A percentile compares a stretch with the other conserved stretches of the same genome.
phyloP scores from a whole-genome alignment of 2,113 vertebrate genomes.

The Tachysurus vachellii region DNA sequence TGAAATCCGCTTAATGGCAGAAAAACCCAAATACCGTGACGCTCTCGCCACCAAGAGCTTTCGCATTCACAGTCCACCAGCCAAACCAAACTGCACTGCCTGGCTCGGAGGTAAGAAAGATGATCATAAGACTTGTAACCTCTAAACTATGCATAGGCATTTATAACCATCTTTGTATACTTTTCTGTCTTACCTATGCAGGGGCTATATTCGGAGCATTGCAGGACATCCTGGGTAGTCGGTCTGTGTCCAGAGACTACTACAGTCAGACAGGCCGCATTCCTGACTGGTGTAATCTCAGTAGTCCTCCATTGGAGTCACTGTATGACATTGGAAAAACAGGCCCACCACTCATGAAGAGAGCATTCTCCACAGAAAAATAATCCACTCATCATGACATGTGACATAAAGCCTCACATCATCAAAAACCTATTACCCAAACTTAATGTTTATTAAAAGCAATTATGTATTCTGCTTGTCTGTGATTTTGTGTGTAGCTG shows the following conservation, averaged over 20 bases:
- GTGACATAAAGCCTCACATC: background rate
- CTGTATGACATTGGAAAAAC: constrained; percentile 90
- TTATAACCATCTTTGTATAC: background rate
- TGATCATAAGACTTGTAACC: background rate
- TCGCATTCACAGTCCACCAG: constrained; percentile 88
- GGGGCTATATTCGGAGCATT: constrained; percentile 95
- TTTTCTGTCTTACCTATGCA: constrained; percentile 52
- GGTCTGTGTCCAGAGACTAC: constrained; percentile 92
- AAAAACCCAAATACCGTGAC: constrained; percentile 90
- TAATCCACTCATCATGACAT: constrained; percentile 58
- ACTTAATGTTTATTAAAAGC: background rate
- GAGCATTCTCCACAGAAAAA: constrained; percentile 97
- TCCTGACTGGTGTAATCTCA: constrained; percentile 96
- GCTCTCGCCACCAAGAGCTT: constrained; percentile 87
- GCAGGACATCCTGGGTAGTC: constrained; percentile 94
- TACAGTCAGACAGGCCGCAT: constrained; percentile 93
- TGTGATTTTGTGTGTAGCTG: constrained; percentile 14
- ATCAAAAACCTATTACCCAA: background rate
- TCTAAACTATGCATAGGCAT: background rate
- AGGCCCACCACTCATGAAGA: constrained; percentile 92
- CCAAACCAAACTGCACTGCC: constrained; percentile 94
- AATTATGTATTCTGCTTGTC: background rate
- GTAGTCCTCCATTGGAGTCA: constrained; percentile 87
- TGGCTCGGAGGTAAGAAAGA: constrained; percentile 91
- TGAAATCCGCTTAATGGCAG: constrained; percentile 89